phyloP scores from a whole-genome alignment of 2,113 vertebrate species.

The Hypanus sabinus region DNA sequence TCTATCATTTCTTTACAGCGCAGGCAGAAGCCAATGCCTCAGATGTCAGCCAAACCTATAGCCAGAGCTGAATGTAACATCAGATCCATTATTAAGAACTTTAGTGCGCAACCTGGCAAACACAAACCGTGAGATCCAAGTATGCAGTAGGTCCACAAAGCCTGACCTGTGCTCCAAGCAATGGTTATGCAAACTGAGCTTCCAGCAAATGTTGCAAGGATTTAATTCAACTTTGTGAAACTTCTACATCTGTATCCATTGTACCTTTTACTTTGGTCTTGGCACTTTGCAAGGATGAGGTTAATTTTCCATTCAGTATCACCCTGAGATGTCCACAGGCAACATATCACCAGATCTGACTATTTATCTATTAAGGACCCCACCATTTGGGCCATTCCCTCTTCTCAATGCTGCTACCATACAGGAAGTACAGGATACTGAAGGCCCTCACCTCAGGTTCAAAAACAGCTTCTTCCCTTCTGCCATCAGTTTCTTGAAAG shows the following conservation, averaged over 20 bases:
- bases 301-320: not conserved
- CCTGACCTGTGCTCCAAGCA: not conserved
- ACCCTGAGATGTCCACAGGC: not conserved
- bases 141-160: not conserved
- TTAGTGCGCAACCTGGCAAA: not conserved
- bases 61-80: not conserved
- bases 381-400: not conserved
- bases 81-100: not conserved
- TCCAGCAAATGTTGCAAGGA: not conserved
- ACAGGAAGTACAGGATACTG: too few relatives aligned
- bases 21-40: not conserved
- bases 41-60: constrained; percentile 5
- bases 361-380: not conserved
- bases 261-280: not conserved
- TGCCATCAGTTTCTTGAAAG: too few relatives aligned
- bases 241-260: not conserved
- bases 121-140: not conserved
- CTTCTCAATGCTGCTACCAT: too few relatives aligned
- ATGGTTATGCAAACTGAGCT: not conserved
- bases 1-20: not conserved
- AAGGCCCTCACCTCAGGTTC: too few relatives aligned
- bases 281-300: not conserved
- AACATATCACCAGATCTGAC: not conserved
- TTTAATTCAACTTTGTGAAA: not conserved
- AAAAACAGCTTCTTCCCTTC: too few relatives aligned